These are phyloP conservation scores for Callyntrura guangdongensis DNA, from an alignment of 2,888 invertebrate genomes.

Conservation along the genomic window DNA sequence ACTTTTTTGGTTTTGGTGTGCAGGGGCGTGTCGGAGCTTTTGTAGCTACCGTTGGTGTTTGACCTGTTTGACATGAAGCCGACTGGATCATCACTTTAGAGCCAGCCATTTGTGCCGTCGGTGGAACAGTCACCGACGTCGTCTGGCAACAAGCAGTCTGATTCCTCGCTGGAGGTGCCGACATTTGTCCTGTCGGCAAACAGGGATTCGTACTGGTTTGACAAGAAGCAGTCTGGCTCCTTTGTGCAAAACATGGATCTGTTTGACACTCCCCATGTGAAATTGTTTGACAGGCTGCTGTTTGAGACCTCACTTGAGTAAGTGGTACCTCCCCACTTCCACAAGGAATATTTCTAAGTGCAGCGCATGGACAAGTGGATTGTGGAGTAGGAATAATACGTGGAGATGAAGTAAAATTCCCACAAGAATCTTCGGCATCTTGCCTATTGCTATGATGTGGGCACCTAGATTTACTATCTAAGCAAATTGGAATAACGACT, in stretches of 20 bases:
- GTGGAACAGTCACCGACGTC: too few species aligned
- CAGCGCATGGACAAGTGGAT: slow-evolving; percentile 45
- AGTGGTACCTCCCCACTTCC: slow-evolving; percentile 1
- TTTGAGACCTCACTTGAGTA: slow-evolving; percentile 1
- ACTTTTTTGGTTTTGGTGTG: neutral
- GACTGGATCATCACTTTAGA: too few species aligned
- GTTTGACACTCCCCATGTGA: slow-evolving; percentile 23
- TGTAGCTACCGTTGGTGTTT: neutral
- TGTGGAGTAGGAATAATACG: slow-evolving; percentile 6
- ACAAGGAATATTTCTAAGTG: neutral
- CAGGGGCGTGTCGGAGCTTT: slow-evolving; percentile 10
- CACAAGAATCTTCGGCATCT: neutral
- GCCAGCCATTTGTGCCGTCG: too few species aligned
- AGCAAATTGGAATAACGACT: slow-evolving; percentile 38
- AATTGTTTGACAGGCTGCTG: slow-evolving; percentile 32
- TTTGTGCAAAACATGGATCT: neutral
- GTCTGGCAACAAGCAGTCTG: too few species aligned
- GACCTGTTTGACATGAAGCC: slow-evolving; percentile 21
- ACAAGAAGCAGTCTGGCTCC: neutral
- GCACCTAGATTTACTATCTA: neutral
- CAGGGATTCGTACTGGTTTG: too few species aligned
- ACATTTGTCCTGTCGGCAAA: too few species aligned
- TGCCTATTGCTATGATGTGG: neutral
- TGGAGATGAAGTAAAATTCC: neutral
- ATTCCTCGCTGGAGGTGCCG: too few species aligned